These are phyloP conservation scores for Xylocopa sonorina DNA, from an alignment of 1,140 invertebrate genomes.

Conservation along the genomic window DNA sequence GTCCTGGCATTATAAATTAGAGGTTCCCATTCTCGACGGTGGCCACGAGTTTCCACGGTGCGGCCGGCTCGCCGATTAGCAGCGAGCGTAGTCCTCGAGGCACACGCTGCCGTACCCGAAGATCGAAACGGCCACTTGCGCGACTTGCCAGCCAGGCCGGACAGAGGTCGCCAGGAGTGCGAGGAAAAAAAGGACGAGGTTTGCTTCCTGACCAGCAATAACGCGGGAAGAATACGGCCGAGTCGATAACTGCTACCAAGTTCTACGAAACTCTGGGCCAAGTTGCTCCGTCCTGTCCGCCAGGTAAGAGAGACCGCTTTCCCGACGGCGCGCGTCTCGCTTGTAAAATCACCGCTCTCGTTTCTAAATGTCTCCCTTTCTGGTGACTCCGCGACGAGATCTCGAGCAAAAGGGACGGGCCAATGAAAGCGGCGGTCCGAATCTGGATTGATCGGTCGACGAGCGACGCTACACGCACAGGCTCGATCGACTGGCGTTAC, in stretches of 20 bases:
- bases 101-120: conserved; percentile 46
- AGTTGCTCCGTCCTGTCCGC: background rate
- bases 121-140: conserved; percentile 29
- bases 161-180: conserved; percentile 62
- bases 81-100: background rate
- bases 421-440: background rate
- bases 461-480: conserved; percentile 1
- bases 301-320: background rate
- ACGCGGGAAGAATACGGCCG: conserved; percentile 5
- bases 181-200: conserved; percentile 43
- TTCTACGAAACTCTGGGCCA: conserved; percentile 22
- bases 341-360: background rate
- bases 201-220: conserved; percentile 40
- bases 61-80: conserved; percentile 52
- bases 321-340: background rate
- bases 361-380: too few relatives aligned
- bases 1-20: conserved; percentile 73
- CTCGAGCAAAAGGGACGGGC: too few relatives aligned
- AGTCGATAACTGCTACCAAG: conserved; percentile 47
- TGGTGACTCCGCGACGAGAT: too few relatives aligned
- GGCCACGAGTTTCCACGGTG: background rate
- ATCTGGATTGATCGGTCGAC: background rate
- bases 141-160: conserved; percentile 54
- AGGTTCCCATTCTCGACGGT: conserved; percentile 58
- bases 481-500: background rate